Conservation (phyloP, 2,797 vertebrate genomes). For the Pantherophis alleghaniensis region DNA sequence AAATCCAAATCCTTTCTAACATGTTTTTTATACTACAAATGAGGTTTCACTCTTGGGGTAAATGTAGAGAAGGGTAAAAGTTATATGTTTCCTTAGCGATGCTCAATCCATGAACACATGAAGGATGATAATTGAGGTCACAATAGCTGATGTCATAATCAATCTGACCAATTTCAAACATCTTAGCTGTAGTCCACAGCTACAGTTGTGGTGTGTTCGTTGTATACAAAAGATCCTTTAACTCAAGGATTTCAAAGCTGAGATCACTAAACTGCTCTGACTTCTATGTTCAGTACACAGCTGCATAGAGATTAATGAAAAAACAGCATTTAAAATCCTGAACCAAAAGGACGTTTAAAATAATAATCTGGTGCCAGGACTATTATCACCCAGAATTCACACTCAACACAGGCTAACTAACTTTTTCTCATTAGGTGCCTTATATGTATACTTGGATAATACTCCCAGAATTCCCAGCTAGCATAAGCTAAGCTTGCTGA, state of each 20-base stretch:
- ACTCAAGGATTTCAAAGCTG: neutral
- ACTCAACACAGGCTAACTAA: neutral
- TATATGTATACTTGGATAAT: neutral
- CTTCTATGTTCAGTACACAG: neutral
- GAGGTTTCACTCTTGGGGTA: neutral
- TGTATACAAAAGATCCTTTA: neutral
- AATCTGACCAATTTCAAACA: neutral
- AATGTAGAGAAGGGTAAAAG: neutral
- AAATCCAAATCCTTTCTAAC: neutral
- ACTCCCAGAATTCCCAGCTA: neutral
- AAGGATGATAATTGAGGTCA: neutral
- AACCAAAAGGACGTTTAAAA: neutral
- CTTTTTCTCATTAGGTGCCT: neutral
- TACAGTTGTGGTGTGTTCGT: neutral
- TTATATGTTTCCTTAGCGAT: neutral
- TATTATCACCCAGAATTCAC: neutral
- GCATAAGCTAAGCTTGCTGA: neutral
- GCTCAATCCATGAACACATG: neutral
- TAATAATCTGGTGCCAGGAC: neutral
- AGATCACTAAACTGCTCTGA: neutral
- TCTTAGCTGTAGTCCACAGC: neutral
- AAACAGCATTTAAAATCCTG: neutral
- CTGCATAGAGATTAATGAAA: neutral
- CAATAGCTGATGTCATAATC: neutral
- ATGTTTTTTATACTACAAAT: neutral